Conservation (phyloP, 2,113 vertebrate species). For the Tautogolabrus adspersus region DNA sequence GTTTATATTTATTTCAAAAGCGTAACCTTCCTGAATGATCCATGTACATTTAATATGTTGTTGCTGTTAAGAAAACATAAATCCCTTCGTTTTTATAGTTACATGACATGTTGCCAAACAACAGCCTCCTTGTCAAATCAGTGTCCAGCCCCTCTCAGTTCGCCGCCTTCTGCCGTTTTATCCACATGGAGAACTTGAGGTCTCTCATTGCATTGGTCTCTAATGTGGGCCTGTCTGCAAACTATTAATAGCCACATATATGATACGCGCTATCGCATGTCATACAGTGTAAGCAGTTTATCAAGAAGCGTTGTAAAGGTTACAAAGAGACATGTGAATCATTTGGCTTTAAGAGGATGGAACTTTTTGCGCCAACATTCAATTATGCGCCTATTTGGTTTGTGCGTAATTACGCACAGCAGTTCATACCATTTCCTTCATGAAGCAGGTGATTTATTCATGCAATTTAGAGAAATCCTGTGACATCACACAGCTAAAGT, state of each 20-base stretch:
- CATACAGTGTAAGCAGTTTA: constrained; percentile 29
- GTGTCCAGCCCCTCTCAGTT: constrained; percentile 50
- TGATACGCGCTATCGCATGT: constrained; percentile 56
- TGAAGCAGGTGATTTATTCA: constrained; percentile 48
- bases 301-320: constrained; percentile 50
- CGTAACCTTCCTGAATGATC: not conserved
- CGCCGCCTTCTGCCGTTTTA: constrained; percentile 45
- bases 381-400: constrained; percentile 36
- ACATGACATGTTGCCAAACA: constrained; percentile 13
- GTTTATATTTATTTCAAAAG: not conserved
- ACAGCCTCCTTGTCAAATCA: constrained; percentile 35
- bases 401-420: constrained; percentile 64
- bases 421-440: constrained; percentile 18
- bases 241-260: constrained; percentile 69
- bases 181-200: constrained; percentile 56
- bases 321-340: constrained; percentile 23
- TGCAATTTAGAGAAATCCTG: constrained; percentile 16
- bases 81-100: constrained; percentile 17
- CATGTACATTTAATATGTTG: constrained; percentile 8
- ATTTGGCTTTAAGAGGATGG: constrained; percentile 23
- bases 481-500: constrained; percentile 30
- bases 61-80: constrained; percentile 6
- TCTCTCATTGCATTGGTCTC: constrained; percentile 33
- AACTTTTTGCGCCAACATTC: constrained; percentile 33
- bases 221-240: constrained; percentile 37